Evolutionary conservation across 2,797 vertebrate species (phyloP).

Genomic region (Eidolon dupreanum): DNA sequence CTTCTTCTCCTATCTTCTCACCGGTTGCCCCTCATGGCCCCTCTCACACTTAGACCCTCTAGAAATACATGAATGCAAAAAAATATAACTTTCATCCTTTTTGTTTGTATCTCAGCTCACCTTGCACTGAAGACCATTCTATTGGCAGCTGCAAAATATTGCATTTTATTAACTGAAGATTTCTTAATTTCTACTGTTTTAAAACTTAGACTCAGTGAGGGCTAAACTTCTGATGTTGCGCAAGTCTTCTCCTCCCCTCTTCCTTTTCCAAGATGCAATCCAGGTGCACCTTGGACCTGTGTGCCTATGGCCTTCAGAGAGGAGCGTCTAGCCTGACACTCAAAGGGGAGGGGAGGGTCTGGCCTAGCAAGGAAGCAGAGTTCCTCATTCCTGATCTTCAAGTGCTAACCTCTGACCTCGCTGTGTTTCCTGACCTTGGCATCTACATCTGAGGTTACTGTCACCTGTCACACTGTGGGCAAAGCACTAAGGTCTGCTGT

Average conservation of each 20-base stretch:
- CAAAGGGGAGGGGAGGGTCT: neutral
- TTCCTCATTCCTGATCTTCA: neutral
- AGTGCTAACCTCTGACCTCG: neutral
- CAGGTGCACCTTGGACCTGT: too few relatives aligned
- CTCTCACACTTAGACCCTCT: neutral
- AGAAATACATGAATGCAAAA: neutral
- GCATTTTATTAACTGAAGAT: neutral
- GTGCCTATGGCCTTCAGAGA: neutral
- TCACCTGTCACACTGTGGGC: neutral
- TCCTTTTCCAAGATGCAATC: neutral
- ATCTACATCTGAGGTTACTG: neutral
- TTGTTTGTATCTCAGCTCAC: neutral
- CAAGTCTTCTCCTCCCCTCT: neutral
- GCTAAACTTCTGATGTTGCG: neutral
- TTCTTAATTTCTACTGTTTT: neutral
- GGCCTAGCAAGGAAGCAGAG: neutral
- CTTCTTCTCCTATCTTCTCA: neutral
- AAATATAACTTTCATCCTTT: neutral
- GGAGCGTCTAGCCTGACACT: neutral
- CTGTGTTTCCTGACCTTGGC: accelerated
- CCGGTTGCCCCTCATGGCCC: neutral
- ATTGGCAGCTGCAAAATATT: neutral
- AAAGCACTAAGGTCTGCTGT: accelerated
- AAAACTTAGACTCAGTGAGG: neutral
- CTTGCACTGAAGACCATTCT: neutral